phyloP scores from a whole-genome alignment of 2,888 invertebrate genomes.

The Agrilus cyanescens region DNA sequence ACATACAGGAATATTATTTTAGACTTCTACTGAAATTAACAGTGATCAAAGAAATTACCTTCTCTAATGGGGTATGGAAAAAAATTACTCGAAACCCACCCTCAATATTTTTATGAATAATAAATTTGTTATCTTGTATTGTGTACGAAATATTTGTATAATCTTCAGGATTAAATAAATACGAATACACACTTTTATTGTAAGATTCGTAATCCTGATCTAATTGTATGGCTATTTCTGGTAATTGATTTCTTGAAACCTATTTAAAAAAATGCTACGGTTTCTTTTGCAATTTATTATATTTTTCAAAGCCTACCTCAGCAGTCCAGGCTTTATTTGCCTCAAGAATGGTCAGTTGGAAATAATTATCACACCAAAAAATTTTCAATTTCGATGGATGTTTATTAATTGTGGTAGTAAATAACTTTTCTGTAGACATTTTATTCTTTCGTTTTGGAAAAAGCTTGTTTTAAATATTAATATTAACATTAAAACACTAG shows the following conservation, averaged over 20 bases:
- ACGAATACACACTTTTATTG: constrained; percentile 11
- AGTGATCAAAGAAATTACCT: constrained; percentile 9
- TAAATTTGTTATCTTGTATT: constrained; percentile 12
- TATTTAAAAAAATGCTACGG: constrained; percentile 7
- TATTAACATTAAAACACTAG: too few relatives aligned
- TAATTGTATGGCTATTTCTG: constrained; percentile 13
- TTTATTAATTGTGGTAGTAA: too few relatives aligned
- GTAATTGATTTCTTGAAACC: constrained; percentile 13
- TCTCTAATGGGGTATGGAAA: constrained; percentile 14
- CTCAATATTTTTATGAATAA: constrained; percentile 11
- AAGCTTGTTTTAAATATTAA: too few relatives aligned
- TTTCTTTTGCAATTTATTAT: not conserved
- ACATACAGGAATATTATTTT: not conserved
- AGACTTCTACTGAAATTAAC: not conserved
- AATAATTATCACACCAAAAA: constrained; percentile 11
- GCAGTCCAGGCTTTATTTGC: constrained; percentile 11
- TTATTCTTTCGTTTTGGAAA: too few relatives aligned
- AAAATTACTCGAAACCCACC: constrained; percentile 14
- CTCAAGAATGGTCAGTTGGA: constrained; percentile 12
- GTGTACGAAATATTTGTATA: constrained; percentile 8
- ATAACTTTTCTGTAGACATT: too few relatives aligned
- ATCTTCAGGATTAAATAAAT: constrained; percentile 6
- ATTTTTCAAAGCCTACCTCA: constrained; percentile 8
- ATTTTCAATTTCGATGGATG: constrained; percentile 10
- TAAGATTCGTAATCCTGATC: constrained; percentile 13